Base-by-base conservation (phyloP, 2,797 vertebrate genomes). In the Halcyon badia region DNA sequence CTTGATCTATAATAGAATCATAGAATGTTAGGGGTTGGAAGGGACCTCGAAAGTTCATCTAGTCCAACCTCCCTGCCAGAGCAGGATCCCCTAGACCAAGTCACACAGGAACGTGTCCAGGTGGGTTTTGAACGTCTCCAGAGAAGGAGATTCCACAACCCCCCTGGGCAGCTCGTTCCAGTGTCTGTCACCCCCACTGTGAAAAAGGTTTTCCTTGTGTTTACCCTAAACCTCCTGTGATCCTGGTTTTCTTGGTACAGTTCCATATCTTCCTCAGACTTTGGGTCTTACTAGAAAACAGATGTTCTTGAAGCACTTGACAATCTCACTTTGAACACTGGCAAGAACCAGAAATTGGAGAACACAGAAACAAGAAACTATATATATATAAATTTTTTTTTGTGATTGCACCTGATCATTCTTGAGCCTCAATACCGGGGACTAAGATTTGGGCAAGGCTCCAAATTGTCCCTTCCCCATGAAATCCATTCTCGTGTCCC, bases 221-320 rank as follows among this genome's bases (percentile, higher is more conserved):
- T 39, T 39, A 39, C 37, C 37, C 11, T 39, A 39, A 39, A 39
- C 37, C 37, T 39, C 37, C 37, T 39, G 37, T 39, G 37, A 39
- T 39, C 37, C 37, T 39, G 37, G 44, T 58, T 95, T 83, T 37
- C 70, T 76, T 91, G 66, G 31, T 70, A 83, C 17, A 6, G 31
- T 80, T 85, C 72, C 76, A 52, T 2, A 17, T 68, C 61, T 81
- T 94, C 73, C 81, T 94, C 86, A 51, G 83, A 54, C 70, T 69
- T 79, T 58, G 28, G 62, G 42, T 52, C 64, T 89, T 96, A 60
- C 78, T 93, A 66, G 88, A 92, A 96, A 97, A 92, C 93, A 95
- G 96, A 92, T 97, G 91, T 96, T 88, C 79, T 57, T 82, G 56
- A 37, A 83, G 57, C 8, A 61, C 72, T 81, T 87, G 66, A 78